Base-by-base conservation (phyloP, 2,888 invertebrate genomes). In the Dasysyrphus albostriatus region DNA sequence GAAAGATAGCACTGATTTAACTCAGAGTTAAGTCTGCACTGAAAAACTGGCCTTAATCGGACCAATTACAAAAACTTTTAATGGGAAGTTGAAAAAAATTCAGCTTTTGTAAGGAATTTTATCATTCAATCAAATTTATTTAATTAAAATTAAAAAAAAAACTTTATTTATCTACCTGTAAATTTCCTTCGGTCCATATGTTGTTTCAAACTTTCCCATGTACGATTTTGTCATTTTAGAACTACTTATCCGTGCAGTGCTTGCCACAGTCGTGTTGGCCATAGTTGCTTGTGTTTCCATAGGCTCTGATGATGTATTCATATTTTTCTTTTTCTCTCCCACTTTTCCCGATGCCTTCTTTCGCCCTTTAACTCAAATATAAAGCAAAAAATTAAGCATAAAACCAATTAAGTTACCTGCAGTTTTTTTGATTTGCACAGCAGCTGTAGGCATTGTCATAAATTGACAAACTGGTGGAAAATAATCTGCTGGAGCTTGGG, bases 381-480 rank as follows among this genome's bases (percentile, higher is more conserved):
- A 9, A 19, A 16, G 12, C 2, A 49, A 47, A 37, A 14, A 59
- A 12, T 14, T 56, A 16, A 59, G 14, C 6, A 51, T 0, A 37
- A 42, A 29, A 54, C 1, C 47, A 0, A 42, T 10, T n/a, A 2
- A 49, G 67, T 24, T 82, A 89, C 88, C 88, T 34, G 34, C 32
- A 10, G 83, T 37, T 79, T 89, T 89, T 51, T 83, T 88, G 29
- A 76, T 56, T 37, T 56, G 47, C 5, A 37, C 59, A 19, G 39
- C 49, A 63, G 75, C n/a, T 16, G 49, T 54, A 16, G 77, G 42
- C 56, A 75, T 69, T 24, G 74, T 88, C 51, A 92, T 88, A 83
- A 94, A 94, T 88, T 94, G 93, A 88, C 93, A 93, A 1, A 90
- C 89, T 1, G 95, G 94, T n/a, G 94, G 93, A 74, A 90, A 90